phyloP scores from a whole-genome alignment of 1,140 invertebrate species.

The Drosophila busckii region DNA sequence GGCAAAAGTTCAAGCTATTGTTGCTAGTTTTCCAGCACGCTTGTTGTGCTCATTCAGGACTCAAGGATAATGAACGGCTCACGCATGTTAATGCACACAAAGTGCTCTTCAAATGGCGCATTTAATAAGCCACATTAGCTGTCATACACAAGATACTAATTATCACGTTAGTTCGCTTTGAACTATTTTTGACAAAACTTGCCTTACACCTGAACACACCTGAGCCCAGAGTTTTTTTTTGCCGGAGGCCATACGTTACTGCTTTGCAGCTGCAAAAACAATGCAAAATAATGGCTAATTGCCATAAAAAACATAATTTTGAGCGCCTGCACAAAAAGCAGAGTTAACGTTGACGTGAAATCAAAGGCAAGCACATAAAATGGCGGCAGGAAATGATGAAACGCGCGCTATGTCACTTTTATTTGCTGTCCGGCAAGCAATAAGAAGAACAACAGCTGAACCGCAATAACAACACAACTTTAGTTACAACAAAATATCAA shows the following conservation, averaged over 20 bases:
- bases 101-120: no score
- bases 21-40: slow-evolving; percentile 2
- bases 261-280: slow-evolving; percentile 32
- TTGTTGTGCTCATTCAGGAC: no score
- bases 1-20: slow-evolving; percentile 30
- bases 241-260: slow-evolving; percentile 27
- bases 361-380: slow-evolving; percentile 61
- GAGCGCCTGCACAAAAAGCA: slow-evolving; percentile 17
- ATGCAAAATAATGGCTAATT: slow-evolving; percentile 50
- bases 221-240: neutral
- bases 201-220: no score
- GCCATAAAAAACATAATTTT: slow-evolving; percentile 38
- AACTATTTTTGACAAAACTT: no score
- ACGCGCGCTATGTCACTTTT: slow-evolving; percentile 59
- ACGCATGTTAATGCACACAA: no score
- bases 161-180: no score
- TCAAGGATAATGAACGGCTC: no score
- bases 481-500: slow-evolving; percentile 40
- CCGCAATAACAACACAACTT: slow-evolving; percentile 41
- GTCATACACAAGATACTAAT: no score
- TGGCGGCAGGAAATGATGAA: slow-evolving; percentile 65
- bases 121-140: no score
- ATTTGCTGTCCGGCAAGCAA: slow-evolving; percentile 15
- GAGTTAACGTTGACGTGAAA: slow-evolving; percentile 13
- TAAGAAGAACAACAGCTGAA: slow-evolving; percentile 28